Conservation (phyloP, 2,888 invertebrate species). For the Myopa testacea region DNA sequence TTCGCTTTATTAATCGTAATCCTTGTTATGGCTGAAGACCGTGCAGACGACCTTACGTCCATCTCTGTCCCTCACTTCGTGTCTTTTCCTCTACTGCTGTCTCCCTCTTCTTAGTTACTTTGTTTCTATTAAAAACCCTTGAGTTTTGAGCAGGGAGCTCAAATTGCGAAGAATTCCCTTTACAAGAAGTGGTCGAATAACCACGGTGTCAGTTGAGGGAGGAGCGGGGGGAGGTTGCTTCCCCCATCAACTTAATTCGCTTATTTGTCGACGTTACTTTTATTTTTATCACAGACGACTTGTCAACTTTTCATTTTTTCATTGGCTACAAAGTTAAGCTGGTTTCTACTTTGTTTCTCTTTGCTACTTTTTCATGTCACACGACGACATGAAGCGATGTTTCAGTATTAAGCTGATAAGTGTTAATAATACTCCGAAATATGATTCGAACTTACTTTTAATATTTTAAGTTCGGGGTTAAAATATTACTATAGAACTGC, state of each 20-base stretch:
- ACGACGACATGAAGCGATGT: too few relatives aligned
- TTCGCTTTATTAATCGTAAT: conserved; percentile 35
- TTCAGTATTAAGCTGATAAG: too few relatives aligned
- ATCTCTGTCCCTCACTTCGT: background rate
- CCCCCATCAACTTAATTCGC: conserved; percentile 38
- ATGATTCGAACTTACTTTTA: too few relatives aligned
- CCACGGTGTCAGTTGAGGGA: background rate
- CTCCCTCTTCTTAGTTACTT: background rate
- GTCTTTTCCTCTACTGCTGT: background rate
- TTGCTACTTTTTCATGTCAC: too few relatives aligned
- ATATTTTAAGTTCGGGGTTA: too few relatives aligned
- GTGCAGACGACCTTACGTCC: background rate
- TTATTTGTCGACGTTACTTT: conserved; percentile 33
- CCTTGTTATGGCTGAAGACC: conserved; percentile 11
- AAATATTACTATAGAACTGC: too few relatives aligned
- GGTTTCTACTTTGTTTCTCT: too few relatives aligned
- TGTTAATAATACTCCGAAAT: too few relatives aligned
- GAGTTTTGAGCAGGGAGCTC: background rate
- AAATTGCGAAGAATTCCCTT: too few relatives aligned
- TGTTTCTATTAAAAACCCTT: background rate
- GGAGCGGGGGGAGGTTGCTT: background rate
- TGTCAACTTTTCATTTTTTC: conserved; percentile 37
- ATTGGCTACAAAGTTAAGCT: background rate
- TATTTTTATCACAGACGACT: conserved; percentile 18
- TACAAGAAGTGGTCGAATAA: background rate